These are phyloP conservation scores for Dendroctonus ponderosae DNA, from an alignment of 1,140 invertebrate genomes.

Conservation along the genomic window DNA sequence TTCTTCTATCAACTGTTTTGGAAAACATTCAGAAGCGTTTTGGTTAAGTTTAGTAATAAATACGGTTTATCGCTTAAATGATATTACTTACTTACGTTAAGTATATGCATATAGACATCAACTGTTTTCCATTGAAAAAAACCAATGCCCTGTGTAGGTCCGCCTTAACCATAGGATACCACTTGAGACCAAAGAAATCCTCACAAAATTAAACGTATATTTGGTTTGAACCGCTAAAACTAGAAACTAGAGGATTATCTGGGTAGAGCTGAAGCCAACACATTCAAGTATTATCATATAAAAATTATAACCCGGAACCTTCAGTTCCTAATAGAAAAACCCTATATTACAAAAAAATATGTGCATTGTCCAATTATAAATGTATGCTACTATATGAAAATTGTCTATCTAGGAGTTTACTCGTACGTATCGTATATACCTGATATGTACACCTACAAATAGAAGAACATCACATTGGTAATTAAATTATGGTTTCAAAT, in stretches of 20 bases:
- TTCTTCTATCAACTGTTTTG: slow-evolving; percentile 14
- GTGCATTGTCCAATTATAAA: too few relatives aligned
- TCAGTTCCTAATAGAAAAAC: too few relatives aligned
- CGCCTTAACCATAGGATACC: slow-evolving; percentile 6
- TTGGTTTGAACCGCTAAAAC: neutral
- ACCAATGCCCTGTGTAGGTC: slow-evolving; percentile 3
- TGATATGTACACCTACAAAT: slow-evolving; percentile 45
- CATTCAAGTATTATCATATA: too few relatives aligned
- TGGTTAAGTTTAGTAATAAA: slow-evolving; percentile 14
- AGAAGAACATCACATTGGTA: slow-evolving; percentile 46
- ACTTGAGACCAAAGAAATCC: neutral
- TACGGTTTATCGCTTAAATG: neutral
- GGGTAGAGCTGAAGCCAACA: too few relatives aligned
- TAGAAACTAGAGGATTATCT: too few relatives aligned
- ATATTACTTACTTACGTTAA: neutral
- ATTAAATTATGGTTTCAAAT: slow-evolving; percentile 24
- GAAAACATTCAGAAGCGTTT: slow-evolving; percentile 19
- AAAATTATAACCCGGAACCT: too few relatives aligned
- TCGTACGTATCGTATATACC: slow-evolving; percentile 32
- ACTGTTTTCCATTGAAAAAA: neutral
- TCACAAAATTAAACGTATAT: too few relatives aligned
- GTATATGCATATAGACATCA: neutral
- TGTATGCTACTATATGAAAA: neutral
- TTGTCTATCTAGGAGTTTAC: slow-evolving; percentile 15
- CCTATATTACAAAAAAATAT: too few relatives aligned